Evolutionary conservation across 2,113 vertebrate genomes (phyloP), one percentile per base, ranked within the genome.

Genomic region (Lamprologus speciosus): DNA sequence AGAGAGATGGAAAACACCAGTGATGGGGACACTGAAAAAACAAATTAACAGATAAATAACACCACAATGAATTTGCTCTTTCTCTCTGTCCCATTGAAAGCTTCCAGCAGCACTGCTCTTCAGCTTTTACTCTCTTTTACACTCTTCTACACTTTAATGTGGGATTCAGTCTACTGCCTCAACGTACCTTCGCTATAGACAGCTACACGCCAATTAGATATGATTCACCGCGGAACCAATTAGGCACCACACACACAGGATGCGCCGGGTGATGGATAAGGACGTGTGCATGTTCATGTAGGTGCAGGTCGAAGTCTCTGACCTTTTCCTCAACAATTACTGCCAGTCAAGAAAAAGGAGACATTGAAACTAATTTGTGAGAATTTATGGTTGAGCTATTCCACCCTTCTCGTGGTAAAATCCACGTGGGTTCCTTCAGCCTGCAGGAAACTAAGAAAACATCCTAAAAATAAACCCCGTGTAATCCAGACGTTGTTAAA

Each of bases 171-270:
- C 80, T 65, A 5, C 58, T 60, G 80, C 70, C 81, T 91, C 89
- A 19, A 85, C 86, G 89, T 92, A 94, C 93, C 88, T 92, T 88
- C 3, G 3, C 85, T 87, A 70, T 89, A 86, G 93, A 94, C 94
- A 93, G 92, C 86, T 89, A 79, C 87, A 60, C 91, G 70, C 90
- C 93, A 94, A 95, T 95, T 95, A 95, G 87, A 80, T 79, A 14
- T 85, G 83, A 88, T 86, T 92, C 91, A 89, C 89, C 50, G 37
- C 23, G 23, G 88, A 91, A 86, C 93, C 95, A 94, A 95, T 95
- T 93, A 95, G 37, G 42, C 57, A 47, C 45, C 3, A 13, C 83
- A 88, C 85, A 86, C 87, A 89, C 42, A 42, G 70, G 84, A 89
- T 91, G 85, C 68, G 89, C 87, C 40, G 31, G 80, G 54, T 88